phyloP scores from a whole-genome alignment of 1,140 invertebrate genomes.

The Temnothorax longispinosus region DNA sequence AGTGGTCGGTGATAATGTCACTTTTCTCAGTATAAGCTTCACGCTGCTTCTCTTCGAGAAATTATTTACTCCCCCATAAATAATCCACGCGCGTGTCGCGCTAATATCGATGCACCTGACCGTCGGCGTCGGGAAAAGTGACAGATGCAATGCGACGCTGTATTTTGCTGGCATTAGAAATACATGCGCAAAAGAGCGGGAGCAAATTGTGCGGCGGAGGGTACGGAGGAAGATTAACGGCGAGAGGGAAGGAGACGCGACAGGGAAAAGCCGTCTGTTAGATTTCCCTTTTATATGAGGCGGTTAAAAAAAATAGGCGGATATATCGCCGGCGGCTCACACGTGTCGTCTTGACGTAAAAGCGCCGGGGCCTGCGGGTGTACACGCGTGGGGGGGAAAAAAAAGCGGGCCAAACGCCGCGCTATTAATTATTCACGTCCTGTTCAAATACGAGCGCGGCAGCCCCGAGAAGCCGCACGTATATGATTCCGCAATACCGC shows the following conservation, averaged over 20 bases:
- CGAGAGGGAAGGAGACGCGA: constrained; percentile 1
- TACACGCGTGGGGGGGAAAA: not conserved
- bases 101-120: constrained; percentile 54
- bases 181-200: constrained; percentile 6
- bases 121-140: constrained; percentile 43
- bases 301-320: constrained; percentile 56
- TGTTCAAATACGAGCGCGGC: constrained; percentile 64
- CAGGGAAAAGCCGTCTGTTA: constrained; percentile 8
- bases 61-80: constrained; percentile 33
- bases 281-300: constrained; percentile 36
- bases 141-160: constrained; percentile 35
- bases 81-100: constrained; percentile 12
- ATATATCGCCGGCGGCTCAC: constrained; percentile 79
- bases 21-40: too few relatives aligned
- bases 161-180: constrained; percentile 18
- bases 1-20: too few relatives aligned
- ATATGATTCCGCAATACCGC: constrained; percentile 71
- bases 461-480: constrained; percentile 42
- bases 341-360: constrained; percentile 78
- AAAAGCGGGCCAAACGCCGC: constrained; percentile 64
- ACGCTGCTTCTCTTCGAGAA: not conserved
- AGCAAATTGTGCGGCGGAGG: not conserved
- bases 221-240: not conserved
- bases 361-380: constrained; percentile 57
- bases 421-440: constrained; percentile 75